Evolutionary conservation across 2,888 invertebrate species (phyloP).

Genomic region (Caradrina kadenii): DNA sequence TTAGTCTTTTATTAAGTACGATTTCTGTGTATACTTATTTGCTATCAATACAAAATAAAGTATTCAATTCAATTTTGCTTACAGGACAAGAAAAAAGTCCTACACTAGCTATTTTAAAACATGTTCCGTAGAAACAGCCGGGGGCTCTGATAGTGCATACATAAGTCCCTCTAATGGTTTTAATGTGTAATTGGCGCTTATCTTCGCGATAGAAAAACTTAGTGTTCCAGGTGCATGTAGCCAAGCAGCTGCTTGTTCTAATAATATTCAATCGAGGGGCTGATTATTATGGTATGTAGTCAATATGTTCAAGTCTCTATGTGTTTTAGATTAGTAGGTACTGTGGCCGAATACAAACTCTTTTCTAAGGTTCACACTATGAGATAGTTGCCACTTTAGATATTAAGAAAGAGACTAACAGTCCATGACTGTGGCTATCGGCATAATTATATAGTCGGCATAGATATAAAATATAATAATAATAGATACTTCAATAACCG

Average conservation of each 20-base stretch:
- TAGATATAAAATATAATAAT: no score
- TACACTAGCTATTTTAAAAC: constrained; percentile 9
- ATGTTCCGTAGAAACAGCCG: constrained; percentile 12
- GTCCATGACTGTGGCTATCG: no score
- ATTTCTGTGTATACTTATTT: no score
- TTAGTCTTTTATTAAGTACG: no score
- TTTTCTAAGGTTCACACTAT: no score
- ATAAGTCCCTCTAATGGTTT: constrained; percentile 32
- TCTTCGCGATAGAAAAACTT: constrained; percentile 54
- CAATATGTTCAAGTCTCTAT: not conserved
- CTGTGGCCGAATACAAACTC: no score
- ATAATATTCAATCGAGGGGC: constrained; percentile 43
- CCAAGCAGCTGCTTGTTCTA: constrained; percentile 48
- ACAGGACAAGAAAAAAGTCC: not conserved
- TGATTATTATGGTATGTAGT: not conserved
- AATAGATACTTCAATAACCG: no score
- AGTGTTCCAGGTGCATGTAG: constrained; percentile 41
- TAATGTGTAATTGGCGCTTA: constrained; percentile 51
- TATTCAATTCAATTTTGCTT: not conserved
- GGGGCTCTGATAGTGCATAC: constrained; percentile 24
- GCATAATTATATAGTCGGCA: no score
- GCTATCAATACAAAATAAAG: not conserved
- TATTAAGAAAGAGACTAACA: no score
- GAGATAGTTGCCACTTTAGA: no score
- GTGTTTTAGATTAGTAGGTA: not conserved